Base-by-base conservation (phyloP, 1,140 invertebrate species). In the Panagrolaimus sp. region DNA sequence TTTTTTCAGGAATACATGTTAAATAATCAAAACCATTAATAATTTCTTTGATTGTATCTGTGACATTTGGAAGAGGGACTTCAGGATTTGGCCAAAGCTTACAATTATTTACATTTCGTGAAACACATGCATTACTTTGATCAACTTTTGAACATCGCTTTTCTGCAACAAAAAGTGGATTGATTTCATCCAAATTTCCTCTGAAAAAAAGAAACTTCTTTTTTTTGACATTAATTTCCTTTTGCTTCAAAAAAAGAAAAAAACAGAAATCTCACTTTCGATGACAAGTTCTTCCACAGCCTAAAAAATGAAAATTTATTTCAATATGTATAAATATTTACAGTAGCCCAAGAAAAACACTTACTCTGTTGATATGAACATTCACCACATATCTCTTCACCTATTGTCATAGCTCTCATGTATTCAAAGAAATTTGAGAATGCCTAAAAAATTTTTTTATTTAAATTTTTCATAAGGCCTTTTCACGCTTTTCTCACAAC, bases 391-490 rank as follows among this genome's bases (percentile, higher is more conserved):
- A 78, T 77, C 43, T 78, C 68, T 38, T 81, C 81, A 67, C 77
- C 78, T 8, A 78, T 38, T 14, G 82, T 82, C 13, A 80, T 61
- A 31, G 76, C 75, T 31, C 79, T 67, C 16, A 81, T 61, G 66
- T 81, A 81, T 42, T 73, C 70, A 57, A 81, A 81, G 69, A 81
- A 82, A 62, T 81, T 81, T 62, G 67, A 68, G 67, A 81, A 83
- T n/a, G 79, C 78, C 78, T 78, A 64, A 4, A 7, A 38, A 45
- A 77, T 16, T 9, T 20, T 25, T 23, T 31, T 7, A 44, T 63
- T 69, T 38, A 27, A 1, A 8, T 43, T 27, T 63, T 57, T 57
- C n/a, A 57, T 57, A 57, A 57, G 51, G 11, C 13, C n/a, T n/a
- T 25, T 20, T 20, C 27, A 27, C 9, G 51, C 27, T 11, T 57